Percentiles rank a stretch among this genome's conserved stretches.
Evolutionary conservation across 2,797 vertebrate species (phyloP).

Genomic region (Periophthalmus magnuspinnatus): DNA sequence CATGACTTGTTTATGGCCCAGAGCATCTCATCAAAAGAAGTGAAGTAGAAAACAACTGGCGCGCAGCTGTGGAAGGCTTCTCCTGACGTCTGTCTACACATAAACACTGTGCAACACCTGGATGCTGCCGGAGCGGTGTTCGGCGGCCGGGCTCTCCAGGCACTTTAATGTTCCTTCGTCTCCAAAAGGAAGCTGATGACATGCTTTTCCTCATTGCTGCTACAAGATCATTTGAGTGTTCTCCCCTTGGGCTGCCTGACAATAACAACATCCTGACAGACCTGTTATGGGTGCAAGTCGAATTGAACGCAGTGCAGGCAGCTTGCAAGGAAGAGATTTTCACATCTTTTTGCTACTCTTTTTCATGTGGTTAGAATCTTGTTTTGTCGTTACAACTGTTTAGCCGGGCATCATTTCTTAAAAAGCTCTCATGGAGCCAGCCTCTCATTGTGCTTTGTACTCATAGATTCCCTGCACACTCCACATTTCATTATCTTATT

Average conservation of each 20-base stretch:
- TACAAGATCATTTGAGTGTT: slow-evolving; percentile 66
- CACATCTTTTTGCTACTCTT: slow-evolving; percentile 22
- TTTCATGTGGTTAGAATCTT: slow-evolving; percentile 40
- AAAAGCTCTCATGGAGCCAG: slow-evolving; percentile 54
- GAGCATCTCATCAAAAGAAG: slow-evolving; percentile 56
- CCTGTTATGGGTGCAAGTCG: slow-evolving; percentile 59
- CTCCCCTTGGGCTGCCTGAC: slow-evolving; percentile 57
- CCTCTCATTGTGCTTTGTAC: slow-evolving; percentile 55
- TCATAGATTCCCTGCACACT: slow-evolving; percentile 65
- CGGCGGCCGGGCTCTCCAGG: slow-evolving; percentile 33
- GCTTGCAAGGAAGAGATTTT: slow-evolving; percentile 27
- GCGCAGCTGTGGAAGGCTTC: slow-evolving; percentile 38
- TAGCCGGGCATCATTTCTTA: slow-evolving; percentile 62
- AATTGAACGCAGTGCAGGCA: slow-evolving; percentile 54
- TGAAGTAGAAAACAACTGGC: slow-evolving; percentile 55
- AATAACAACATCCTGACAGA: slow-evolving; percentile 68
- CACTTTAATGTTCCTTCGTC: slow-evolving; percentile 46
- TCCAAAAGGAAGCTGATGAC: slow-evolving; percentile 63
- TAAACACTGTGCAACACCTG: slow-evolving; percentile 49
- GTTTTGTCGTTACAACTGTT: slow-evolving; percentile 71
- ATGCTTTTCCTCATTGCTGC: slow-evolving; percentile 54
- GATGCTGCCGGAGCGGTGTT: slow-evolving; percentile 34
- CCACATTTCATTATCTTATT: slow-evolving; percentile 77
- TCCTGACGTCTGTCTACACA: slow-evolving; percentile 34
- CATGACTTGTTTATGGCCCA: slow-evolving; percentile 54